Evolutionary conservation across 2,888 invertebrate genomes (phyloP), one percentile per base, ranked within the genome.

Genomic region (Drosophila merina): DNA sequence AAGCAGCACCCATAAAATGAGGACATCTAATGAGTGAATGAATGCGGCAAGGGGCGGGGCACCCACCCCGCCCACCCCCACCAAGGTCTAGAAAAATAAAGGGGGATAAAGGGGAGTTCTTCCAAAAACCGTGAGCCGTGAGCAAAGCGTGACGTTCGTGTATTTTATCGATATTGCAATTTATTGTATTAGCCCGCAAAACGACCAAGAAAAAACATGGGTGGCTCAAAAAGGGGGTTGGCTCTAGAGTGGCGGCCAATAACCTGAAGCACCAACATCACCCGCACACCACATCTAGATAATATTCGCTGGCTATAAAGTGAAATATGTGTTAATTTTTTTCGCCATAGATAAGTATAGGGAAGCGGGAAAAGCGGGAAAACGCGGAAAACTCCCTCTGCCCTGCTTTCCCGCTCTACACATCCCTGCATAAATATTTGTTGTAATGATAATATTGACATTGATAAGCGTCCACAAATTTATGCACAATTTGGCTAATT

Each of bases 161-260:
- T 86, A 86, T 85, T 88, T 85, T 86, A 85, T 85, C 84, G 88
- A 85, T 85, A 85, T 84, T 85, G 84, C 88, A 85, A 88, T 88
- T 85, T 85, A 88, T 84, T 84, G 77, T 76, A 77, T 88, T 77
- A 82, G 85, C 66, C 74, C 62, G 62, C 63, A 64, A 69, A 68
- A 68, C 63, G 67, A 55, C 45, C 66, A 47, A 44, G 47, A 6
- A 42, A 10, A 44, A 42, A 28, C 40, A 40, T 12, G 40, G 40
- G 20, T 20, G 20, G 20, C 20, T 20, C 20, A 20, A 20, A 20
- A 20, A 2, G 31, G 8, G 8, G 14, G 14, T 3, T 7, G 31
- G 31, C 31, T 7, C 10, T 33, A 3, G 33, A 33, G 10, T 4
- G 10, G 33, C 33, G 33, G 5, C 3, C 9, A 12, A 7, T 30